A percentile compares a stretch with the other conserved stretches of the same genome.
Evolutionary conservation across 2,113 vertebrate genomes (phyloP).

Genomic region (Hyaena hyaena): DNA sequence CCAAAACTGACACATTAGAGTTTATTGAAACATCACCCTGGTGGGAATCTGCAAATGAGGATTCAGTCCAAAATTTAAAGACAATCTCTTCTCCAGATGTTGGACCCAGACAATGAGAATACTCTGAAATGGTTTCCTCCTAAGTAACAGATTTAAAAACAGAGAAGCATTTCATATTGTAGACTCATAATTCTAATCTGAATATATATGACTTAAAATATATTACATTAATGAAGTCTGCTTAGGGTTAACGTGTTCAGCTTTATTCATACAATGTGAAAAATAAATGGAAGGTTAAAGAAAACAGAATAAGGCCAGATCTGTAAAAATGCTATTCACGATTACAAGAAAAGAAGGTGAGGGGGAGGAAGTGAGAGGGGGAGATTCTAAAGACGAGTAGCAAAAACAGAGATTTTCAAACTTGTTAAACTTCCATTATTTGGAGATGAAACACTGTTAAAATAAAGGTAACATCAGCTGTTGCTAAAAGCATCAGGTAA

Average conservation of each 20-base stretch:
- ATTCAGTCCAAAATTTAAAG: conserved; percentile 66
- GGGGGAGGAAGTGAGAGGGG: fast-evolving
- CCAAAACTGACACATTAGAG: neutral
- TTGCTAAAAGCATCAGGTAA: conserved; percentile 30
- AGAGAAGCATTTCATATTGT: conserved; percentile 19
- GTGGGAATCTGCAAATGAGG: conserved; percentile 7
- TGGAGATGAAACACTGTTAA: neutral
- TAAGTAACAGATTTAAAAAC: conserved; percentile 34
- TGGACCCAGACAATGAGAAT: conserved; percentile 19
- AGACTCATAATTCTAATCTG: neutral
- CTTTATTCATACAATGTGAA: conserved; percentile 65
- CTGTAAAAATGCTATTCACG: conserved; percentile 48
- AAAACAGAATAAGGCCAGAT: conserved; percentile 57
- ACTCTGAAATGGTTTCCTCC: conserved; percentile 45
- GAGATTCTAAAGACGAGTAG: neutral
- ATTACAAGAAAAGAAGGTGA: neutral
- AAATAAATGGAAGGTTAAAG: conserved; percentile 65
- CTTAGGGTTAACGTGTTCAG: conserved; percentile 68
- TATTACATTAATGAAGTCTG: neutral
- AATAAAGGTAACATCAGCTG: conserved; percentile 2
- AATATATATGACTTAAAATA: conserved; percentile 57
- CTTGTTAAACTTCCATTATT: conserved; percentile 32
- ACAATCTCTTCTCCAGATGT: conserved; percentile 73
- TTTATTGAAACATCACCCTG: conserved; percentile 63
- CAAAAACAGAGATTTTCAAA: conserved; percentile 22